phyloP scores from a whole-genome alignment of 1,140 invertebrate species.

The Popillia japonica region DNA sequence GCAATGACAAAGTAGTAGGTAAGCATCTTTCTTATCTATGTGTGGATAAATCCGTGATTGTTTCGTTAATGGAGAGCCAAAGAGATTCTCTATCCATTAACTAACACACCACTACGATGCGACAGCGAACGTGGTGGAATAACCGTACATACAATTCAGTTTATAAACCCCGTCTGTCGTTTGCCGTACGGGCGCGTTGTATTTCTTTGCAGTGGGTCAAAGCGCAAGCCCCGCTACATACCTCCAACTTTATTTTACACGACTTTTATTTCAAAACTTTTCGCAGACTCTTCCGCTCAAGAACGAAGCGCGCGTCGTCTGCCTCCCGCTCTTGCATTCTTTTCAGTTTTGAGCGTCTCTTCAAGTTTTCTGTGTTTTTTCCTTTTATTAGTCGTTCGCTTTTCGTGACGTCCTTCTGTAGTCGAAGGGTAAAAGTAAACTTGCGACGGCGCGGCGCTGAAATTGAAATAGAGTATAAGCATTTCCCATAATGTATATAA shows the following conservation, averaged over 20 bases:
- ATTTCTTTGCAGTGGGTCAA: conserved; percentile 43
- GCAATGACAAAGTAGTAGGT: too few species aligned
- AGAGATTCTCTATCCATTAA: too few species aligned
- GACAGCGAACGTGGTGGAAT: conserved; percentile 1
- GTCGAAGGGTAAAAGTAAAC: background rate
- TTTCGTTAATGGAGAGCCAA: too few species aligned
- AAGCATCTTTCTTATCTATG: too few species aligned
- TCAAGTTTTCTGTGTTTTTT: background rate
- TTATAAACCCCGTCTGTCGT: background rate
- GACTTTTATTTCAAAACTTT: conserved; percentile 52
- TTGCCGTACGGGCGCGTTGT: background rate
- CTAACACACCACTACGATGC: background rate
- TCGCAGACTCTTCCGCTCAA: conserved; percentile 39
- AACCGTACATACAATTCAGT: background rate
- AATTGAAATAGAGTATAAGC: background rate
- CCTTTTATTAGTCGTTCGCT: background rate
- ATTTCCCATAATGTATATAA: too few species aligned
- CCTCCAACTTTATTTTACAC: conserved; percentile 47
- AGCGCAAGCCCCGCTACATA: conserved; percentile 46
- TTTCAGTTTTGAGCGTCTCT: background rate
- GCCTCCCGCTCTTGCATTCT: background rate
- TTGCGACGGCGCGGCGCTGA: background rate
- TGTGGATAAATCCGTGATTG: too few species aligned
- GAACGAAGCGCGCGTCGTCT: background rate
- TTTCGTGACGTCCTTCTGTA: background rate